Conservation (phyloP, 2,888 invertebrate species). For the Bibio marci region DNA sequence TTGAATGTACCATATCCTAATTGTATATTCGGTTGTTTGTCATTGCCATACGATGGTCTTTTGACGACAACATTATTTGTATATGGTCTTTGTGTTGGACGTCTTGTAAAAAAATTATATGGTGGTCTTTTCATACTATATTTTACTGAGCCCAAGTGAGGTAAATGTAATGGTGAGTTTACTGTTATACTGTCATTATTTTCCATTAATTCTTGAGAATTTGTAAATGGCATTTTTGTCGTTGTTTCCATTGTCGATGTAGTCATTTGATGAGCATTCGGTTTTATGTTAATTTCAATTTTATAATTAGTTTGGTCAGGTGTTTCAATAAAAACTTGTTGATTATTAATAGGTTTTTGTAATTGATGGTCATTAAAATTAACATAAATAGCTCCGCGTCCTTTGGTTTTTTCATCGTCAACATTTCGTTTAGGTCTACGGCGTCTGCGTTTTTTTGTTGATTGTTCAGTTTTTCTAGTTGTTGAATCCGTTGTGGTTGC, state of each 20-base stretch:
- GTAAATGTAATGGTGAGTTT: too few relatives aligned
- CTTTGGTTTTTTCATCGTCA: neutral
- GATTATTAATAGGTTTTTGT: constrained; percentile 16
- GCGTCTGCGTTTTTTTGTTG: neutral
- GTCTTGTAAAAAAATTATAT: neutral
- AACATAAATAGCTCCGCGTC: neutral
- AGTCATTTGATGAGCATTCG: constrained; percentile 6
- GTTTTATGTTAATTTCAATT: constrained; percentile 28
- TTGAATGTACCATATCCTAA: too few relatives aligned
- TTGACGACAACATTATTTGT: constrained; percentile 2
- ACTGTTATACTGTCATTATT: too few relatives aligned
- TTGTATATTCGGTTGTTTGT: too few relatives aligned
- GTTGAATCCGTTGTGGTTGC: neutral
- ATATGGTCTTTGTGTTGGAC: neutral
- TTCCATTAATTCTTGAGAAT: neutral
- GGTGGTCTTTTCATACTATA: neutral
- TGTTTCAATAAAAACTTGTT: constrained; percentile 21
- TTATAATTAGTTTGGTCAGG: constrained; percentile 22
- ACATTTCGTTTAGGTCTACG: constrained; percentile 1
- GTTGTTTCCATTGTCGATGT: neutral
- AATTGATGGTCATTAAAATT: neutral
- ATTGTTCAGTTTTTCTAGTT: neutral
- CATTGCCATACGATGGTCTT: too few relatives aligned
- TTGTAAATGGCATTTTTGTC: constrained; percentile 3
- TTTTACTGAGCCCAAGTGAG: neutral